A percentile compares a stretch with the other conserved stretches of the same genome.
These are phyloP conservation scores for Diplogasteroides magnus DNA, from an alignment of 1,140 invertebrate species.

Conservation along the genomic window DNA sequence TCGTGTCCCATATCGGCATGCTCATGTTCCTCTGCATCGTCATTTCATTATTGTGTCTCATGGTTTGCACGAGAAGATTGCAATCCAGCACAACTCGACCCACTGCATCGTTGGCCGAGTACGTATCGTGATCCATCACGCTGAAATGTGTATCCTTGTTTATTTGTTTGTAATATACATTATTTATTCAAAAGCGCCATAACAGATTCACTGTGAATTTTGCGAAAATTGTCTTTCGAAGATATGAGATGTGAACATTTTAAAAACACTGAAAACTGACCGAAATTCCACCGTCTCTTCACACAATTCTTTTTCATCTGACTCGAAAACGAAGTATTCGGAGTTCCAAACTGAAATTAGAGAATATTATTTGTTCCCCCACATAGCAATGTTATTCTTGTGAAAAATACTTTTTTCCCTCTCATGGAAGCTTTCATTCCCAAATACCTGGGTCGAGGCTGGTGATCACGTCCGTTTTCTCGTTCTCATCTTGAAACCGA, in stretches of 20 bases:
- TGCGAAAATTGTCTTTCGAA: too few species aligned
- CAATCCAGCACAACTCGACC: slow-evolving; percentile 18
- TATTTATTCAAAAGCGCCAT: too few species aligned
- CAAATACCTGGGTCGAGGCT: slow-evolving; percentile 13
- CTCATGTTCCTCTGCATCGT: slow-evolving; percentile 6
- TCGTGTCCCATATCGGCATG: slow-evolving; percentile 18
- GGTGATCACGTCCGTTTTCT: slow-evolving; percentile 24
- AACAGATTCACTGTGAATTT: too few species aligned
- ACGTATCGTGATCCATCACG: slow-evolving; percentile 28
- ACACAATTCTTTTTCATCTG: slow-evolving; percentile 17
- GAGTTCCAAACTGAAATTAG: slow-evolving; percentile 11
- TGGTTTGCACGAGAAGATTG: slow-evolving; percentile 21
- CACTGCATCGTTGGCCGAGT: slow-evolving; percentile 22
- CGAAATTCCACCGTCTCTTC: slow-evolving; percentile 20
- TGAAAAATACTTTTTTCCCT: not conserved
- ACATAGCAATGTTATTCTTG: not conserved
- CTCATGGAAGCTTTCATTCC: not conserved
- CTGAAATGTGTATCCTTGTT: too few species aligned
- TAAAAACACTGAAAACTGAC: slow-evolving; percentile 5
- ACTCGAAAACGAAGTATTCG: slow-evolving; percentile 21
- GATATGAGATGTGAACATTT: too few species aligned
- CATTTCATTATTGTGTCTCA: slow-evolving; percentile 2
- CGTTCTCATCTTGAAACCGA: slow-evolving; percentile 10
- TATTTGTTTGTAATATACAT: too few species aligned
- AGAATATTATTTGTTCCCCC: not conserved